These are phyloP conservation scores for Cheilosia scutellata DNA, from an alignment of 2,888 invertebrate genomes.

Conservation along the genomic window DNA sequence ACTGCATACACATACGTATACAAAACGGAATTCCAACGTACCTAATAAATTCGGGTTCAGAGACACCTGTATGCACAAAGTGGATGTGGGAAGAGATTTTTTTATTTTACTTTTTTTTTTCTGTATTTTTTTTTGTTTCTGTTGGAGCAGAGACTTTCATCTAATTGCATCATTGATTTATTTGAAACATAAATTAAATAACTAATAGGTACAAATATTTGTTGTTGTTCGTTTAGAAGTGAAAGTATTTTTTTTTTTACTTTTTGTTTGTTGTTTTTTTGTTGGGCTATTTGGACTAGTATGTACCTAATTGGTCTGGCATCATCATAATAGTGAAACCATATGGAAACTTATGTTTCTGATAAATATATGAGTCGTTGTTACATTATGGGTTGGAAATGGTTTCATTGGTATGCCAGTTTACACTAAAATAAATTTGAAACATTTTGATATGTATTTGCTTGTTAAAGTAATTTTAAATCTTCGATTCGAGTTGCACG, in stretches of 20 bases:
- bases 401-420: too few species aligned
- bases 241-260: constrained; percentile 57
- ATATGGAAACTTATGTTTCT: constrained; percentile 27
- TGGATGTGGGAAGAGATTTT: constrained; percentile 39
- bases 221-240: constrained; percentile 31
- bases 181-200: constrained; percentile 46
- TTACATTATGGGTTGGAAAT: neutral
- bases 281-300: neutral
- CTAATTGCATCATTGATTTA: constrained; percentile 69
- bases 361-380: neutral
- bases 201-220: constrained; percentile 26
- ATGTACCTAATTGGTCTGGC: neutral
- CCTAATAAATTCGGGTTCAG: neutral
- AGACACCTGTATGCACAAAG: constrained; percentile 43
- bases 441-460: too few species aligned
- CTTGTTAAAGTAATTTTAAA: too few species aligned
- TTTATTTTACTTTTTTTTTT: constrained; percentile 20
- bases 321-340: constrained; percentile 22
- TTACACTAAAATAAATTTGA: too few species aligned
- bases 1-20: constrained; percentile 18
- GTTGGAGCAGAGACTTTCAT: constrained; percentile 51
- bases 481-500: too few species aligned
- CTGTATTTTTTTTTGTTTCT: constrained; percentile 13
- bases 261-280: neutral
- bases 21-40: neutral